These are phyloP conservation scores for Porites cylindrica DNA, from an alignment of 92 coral and sea anemone species.

Conservation along the genomic window DNA sequence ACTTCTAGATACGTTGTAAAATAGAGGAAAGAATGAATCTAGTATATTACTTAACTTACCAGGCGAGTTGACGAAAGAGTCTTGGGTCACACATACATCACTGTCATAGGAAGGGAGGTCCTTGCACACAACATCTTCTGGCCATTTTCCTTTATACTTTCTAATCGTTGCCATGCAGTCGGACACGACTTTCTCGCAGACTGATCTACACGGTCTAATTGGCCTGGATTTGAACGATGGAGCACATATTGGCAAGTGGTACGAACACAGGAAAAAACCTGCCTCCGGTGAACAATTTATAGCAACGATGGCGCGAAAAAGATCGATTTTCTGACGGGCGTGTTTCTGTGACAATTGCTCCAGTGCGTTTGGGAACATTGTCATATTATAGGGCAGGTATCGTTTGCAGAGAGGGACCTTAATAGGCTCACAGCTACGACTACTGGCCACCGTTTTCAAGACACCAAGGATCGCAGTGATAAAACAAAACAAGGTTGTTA, in stretches of 20 bases:
- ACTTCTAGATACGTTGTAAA: background rate
- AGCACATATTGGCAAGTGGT: constrained; percentile 83
- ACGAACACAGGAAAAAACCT: constrained; percentile 84
- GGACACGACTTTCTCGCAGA: constrained; percentile 73
- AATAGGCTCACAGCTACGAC: constrained; percentile 68
- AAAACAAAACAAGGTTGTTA: background rate
- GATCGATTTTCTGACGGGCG: constrained; percentile 49
- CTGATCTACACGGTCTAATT: constrained; percentile 81
- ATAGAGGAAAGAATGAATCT: background rate
- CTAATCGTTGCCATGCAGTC: constrained; percentile 76
- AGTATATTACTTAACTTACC: constrained; percentile 43
- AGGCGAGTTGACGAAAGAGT: constrained; percentile 63
- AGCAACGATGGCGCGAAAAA: constrained; percentile 52
- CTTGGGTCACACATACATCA: constrained; percentile 78
- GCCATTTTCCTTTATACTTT: constrained; percentile 59
- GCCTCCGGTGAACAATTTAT: constrained; percentile 78
- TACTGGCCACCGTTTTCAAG: constrained; percentile 3
- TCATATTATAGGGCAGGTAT: constrained; percentile 81
- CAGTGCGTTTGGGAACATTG: constrained; percentile 80
- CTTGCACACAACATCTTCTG: constrained; percentile 67
- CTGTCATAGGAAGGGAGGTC: constrained; percentile 75
- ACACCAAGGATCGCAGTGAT: background rate
- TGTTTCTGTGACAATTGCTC: constrained; percentile 61
- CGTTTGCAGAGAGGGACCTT: constrained; percentile 70
- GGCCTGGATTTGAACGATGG: constrained; percentile 60